These are phyloP conservation scores for Pithys albifrons DNA, from an alignment of 2,113 vertebrate species.

Conservation along the genomic window DNA sequence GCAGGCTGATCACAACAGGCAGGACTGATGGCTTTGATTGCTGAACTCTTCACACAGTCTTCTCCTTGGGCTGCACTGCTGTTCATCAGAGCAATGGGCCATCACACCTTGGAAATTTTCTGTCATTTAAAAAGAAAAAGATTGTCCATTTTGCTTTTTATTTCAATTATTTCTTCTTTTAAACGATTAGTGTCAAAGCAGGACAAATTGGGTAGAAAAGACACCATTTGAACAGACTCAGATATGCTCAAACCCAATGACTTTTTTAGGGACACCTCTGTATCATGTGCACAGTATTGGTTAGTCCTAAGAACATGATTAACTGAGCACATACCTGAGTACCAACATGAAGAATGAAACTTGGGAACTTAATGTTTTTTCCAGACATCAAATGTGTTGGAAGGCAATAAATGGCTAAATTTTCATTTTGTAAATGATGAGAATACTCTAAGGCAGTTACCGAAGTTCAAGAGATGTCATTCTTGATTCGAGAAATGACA, in stretches of 20 bases:
- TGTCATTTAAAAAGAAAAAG: not conserved
- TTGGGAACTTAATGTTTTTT: not conserved
- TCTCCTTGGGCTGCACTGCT: not conserved
- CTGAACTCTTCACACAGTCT: not conserved
- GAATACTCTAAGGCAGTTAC: not conserved
- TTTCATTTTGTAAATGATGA: not conserved
- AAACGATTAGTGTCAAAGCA: not conserved
- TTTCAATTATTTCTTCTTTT: not conserved
- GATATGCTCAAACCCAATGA: not conserved
- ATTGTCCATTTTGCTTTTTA: not conserved
- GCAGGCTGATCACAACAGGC: not conserved
- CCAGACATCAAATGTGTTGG: not conserved
- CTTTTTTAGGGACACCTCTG: not conserved
- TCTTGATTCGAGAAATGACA: not conserved
- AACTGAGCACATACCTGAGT: not conserved
- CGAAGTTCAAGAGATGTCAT: not conserved
- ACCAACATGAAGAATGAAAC: not conserved
- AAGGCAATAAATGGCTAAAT: not conserved
- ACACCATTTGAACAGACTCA: not conserved
- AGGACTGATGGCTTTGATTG: not conserved
- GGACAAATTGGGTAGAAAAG: not conserved
- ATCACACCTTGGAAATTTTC: not conserved
- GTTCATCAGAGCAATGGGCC: not conserved
- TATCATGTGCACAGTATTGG: not conserved
- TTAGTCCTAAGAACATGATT: not conserved